A percentile compares a stretch with the other conserved stretches of the same genome.
Conservation (phyloP, 2,797 vertebrate genomes). For the Jordanella pulchra region DNA sequence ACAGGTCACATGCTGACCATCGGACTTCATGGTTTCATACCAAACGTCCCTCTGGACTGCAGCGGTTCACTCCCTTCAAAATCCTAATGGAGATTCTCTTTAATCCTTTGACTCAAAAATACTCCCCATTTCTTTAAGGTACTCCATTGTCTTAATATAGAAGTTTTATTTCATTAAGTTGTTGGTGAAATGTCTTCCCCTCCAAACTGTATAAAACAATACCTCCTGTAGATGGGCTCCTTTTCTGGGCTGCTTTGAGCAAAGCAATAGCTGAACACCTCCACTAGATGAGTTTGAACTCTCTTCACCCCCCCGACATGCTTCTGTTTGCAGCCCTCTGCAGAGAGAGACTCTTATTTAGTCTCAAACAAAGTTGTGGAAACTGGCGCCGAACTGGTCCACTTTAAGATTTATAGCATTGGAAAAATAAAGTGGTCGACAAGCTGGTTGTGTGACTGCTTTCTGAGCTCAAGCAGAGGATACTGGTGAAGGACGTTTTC, state of each 20-base stretch:
- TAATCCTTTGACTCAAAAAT: neutral
- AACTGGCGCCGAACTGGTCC: slow-evolving; percentile 53
- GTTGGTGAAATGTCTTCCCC: neutral
- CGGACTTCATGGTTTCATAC: slow-evolving; percentile 44
- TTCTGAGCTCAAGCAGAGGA: slow-evolving; percentile 27
- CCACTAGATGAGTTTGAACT: slow-evolving; percentile 1
- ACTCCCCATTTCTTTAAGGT: neutral
- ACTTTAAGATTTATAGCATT: slow-evolving; percentile 61
- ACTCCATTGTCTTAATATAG: neutral
- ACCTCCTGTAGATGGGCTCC: neutral
- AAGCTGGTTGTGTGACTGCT: slow-evolving; percentile 58
- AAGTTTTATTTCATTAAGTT: neutral
- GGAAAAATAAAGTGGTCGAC: slow-evolving; percentile 63
- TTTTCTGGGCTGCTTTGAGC: neutral
- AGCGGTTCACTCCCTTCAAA: neutral
- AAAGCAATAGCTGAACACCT: slow-evolving; percentile 12
- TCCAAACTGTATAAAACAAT: neutral
- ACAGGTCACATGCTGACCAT: slow-evolving; percentile 59
- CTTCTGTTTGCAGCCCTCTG: slow-evolving; percentile 40
- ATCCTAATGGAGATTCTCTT: neutral
- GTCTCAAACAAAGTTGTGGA: slow-evolving; percentile 61
- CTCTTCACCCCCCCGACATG: slow-evolving; percentile 13
- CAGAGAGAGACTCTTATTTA: slow-evolving; percentile 63
- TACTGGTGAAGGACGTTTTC: slow-evolving; percentile 33
- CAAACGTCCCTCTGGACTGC: slow-evolving; percentile 20